A percentile compares a stretch with the other conserved stretches of the same genome.
Evolutionary conservation across 2,888 invertebrate genomes (phyloP).

Genomic region (Pachliopta kotzebuea): DNA sequence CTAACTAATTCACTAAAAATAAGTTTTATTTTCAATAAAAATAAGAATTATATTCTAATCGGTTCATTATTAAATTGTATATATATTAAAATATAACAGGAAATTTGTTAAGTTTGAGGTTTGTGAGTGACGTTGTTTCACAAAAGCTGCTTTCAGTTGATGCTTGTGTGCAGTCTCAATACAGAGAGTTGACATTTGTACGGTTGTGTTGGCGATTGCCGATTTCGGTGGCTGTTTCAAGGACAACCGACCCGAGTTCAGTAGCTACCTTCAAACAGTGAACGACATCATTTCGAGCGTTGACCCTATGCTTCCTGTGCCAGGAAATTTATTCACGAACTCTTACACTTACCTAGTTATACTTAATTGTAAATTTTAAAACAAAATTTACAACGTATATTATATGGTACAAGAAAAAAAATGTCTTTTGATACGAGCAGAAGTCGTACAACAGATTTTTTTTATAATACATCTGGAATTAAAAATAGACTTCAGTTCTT

Average conservation of each 20-base stretch:
- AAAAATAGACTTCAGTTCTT: not conserved
- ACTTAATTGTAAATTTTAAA: conserved; percentile 47
- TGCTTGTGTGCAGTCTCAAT: conserved; percentile 10
- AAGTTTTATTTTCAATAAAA: no score
- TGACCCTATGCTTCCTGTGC: conserved; percentile 74
- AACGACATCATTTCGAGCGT: conserved; percentile 75
- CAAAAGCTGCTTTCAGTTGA: conserved; percentile 8
- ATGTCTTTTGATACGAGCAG: no score
- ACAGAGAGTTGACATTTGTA: conserved; percentile 33
- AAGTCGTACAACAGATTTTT: no score
- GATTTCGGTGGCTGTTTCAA: conserved; percentile 68
- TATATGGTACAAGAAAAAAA: no score
- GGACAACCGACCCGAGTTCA: conserved; percentile 74
- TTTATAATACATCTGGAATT: not conserved
- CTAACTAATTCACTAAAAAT: no score
- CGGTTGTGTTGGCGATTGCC: conserved; percentile 58
- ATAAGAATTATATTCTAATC: no score
- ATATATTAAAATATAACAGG: no score
- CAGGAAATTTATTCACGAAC: conserved; percentile 56
- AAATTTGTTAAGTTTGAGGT: no score
- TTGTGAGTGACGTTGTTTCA: conserved; percentile 22
- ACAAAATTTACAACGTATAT: no score
- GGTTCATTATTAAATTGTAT: no score
- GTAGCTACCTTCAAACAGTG: conserved; percentile 72
- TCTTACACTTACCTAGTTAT: conserved; percentile 45